Evolutionary conservation across 2,113 vertebrate genomes (phyloP).

Genomic region (Casuarius casuarius): DNA sequence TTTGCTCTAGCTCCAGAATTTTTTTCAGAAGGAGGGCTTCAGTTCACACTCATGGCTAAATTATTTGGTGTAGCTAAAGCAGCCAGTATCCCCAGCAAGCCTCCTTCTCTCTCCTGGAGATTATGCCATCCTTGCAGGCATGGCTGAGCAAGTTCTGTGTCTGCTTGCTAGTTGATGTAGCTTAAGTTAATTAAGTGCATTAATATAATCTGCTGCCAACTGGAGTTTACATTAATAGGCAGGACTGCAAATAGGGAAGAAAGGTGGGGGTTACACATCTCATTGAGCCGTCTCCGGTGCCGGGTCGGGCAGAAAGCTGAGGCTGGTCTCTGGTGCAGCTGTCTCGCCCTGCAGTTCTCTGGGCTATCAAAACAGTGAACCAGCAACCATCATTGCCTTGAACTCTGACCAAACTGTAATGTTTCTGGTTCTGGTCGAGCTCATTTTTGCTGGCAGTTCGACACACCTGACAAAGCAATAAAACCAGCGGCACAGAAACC

Average conservation of each 20-base stretch:
- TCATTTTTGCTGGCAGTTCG: neutral
- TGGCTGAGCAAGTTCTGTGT: neutral
- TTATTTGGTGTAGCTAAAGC: neutral
- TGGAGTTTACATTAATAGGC: neutral
- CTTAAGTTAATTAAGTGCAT: neutral
- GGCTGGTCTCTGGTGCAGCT: neutral
- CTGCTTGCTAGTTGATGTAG: neutral
- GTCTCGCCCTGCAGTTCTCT: neutral
- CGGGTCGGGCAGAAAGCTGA: neutral
- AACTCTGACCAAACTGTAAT: neutral
- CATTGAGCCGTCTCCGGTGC: neutral
- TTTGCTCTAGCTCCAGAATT: neutral
- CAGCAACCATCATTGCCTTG: neutral
- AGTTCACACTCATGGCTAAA: neutral
- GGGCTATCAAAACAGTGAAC: neutral
- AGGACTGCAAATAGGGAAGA: neutral
- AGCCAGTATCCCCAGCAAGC: neutral
- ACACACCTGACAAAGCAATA: neutral
- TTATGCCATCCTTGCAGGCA: neutral
- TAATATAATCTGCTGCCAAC: constrained; percentile 4
- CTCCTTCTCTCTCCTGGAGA: neutral
- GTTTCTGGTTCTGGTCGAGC: neutral
- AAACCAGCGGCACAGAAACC: neutral
- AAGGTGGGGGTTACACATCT: neutral
- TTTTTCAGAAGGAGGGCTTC: neutral